Evolutionary conservation across 2,888 invertebrate genomes (phyloP).

Genomic region (Aphidoletes aphidimyza): DNA sequence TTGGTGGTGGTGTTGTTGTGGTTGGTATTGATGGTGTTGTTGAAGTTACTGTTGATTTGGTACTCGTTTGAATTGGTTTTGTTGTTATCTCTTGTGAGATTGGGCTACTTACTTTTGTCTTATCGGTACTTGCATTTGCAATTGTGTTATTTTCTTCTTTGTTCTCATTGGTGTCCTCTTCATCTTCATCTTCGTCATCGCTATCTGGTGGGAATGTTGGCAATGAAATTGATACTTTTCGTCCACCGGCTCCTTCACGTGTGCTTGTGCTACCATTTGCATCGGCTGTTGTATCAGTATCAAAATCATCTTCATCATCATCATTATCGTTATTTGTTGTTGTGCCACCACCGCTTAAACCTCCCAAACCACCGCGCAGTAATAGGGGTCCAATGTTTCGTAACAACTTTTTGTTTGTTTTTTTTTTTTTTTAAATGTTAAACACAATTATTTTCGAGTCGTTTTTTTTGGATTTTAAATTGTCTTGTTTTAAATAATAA

Average conservation of each 20-base stretch:
- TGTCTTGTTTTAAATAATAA: no score
- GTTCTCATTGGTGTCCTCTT: slow-evolving; percentile 57
- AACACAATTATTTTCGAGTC: no score
- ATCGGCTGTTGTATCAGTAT: slow-evolving; percentile 64
- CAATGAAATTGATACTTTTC: slow-evolving; percentile 72
- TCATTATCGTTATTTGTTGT: slow-evolving; percentile 64
- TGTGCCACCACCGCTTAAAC: slow-evolving; percentile 68
- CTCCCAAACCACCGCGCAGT: slow-evolving; percentile 72
- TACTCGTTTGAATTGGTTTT: not conserved
- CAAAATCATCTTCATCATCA: slow-evolving; percentile 69
- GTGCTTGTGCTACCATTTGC: slow-evolving; percentile 57
- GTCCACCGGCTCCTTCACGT: slow-evolving; percentile 63
- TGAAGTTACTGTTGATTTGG: slow-evolving; percentile 40
- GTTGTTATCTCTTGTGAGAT: not conserved
- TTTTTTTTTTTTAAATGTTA: no score
- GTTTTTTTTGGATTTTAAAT: no score
- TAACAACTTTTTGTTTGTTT: no score
- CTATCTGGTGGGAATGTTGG: slow-evolving; percentile 77
- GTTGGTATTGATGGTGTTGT: not conserved
- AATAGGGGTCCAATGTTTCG: slow-evolving; percentile 80
- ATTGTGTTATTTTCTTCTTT: slow-evolving; percentile 47
- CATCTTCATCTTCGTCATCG: slow-evolving; percentile 71
- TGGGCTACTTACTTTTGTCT: slow-evolving; percentile 14
- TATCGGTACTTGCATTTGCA: not conserved
- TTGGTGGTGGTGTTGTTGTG: not conserved